Evolutionary conservation across 1,140 invertebrate genomes (phyloP).

Genomic region (Lasioglossum baleicum): DNA sequence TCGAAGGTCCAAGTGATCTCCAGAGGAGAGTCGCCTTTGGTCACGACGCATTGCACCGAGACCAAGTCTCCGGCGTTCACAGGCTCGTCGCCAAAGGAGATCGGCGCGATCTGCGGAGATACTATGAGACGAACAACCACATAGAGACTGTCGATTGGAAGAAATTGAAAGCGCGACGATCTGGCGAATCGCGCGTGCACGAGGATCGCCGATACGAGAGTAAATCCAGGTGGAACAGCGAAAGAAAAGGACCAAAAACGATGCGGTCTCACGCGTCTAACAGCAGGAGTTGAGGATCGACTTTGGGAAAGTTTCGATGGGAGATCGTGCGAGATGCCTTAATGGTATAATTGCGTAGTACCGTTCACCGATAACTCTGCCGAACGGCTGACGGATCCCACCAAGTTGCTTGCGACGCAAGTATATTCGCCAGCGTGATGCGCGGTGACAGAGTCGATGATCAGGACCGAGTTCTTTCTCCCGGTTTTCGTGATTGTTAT

Average conservation of each 20-base stretch:
- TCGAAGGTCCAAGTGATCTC: constrained; percentile 85
- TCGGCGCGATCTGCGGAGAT: constrained; percentile 84
- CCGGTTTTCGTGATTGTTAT: constrained; percentile 86
- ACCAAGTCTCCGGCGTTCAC: constrained; percentile 87
- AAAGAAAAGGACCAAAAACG: no score
- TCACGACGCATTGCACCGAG: constrained; percentile 85
- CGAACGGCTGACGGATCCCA: constrained; percentile 84
- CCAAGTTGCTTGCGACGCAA: constrained; percentile 87
- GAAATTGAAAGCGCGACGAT: no score
- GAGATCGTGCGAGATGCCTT: constrained; percentile 37
- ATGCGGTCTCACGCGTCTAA: no score
- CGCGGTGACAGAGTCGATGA: constrained; percentile 85
- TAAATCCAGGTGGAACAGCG: no score
- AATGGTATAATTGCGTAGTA: constrained; percentile 74
- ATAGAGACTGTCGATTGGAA: constrained; percentile 17
- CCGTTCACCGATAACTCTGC: constrained; percentile 87
- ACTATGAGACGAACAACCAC: constrained; percentile 72
- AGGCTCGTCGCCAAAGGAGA: constrained; percentile 85
- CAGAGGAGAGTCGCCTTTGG: constrained; percentile 85
- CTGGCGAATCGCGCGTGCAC: no score
- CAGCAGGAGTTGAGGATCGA: no score
- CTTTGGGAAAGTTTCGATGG: neutral
- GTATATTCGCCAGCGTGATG: constrained; percentile 88
- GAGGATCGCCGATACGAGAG: no score
- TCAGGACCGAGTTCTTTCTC: constrained; percentile 86